A percentile compares a stretch with the other conserved stretches of the same genome.
These are phyloP conservation scores for Drosophila suzukii DNA, from an alignment of 1,140 invertebrate genomes.

Conservation along the genomic window DNA sequence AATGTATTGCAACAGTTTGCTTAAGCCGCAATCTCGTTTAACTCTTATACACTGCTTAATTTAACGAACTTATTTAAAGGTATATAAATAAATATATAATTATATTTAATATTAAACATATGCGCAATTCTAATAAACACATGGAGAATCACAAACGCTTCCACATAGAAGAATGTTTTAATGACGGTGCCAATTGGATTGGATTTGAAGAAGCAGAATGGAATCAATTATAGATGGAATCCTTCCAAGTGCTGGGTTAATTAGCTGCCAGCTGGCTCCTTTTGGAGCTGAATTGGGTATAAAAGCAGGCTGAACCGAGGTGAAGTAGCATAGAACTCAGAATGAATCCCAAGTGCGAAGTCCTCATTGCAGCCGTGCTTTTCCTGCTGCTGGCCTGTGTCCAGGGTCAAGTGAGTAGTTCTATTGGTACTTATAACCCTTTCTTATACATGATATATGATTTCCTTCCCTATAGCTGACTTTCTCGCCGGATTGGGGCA, in stretches of 20 bases:
- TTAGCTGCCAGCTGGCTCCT: constrained; percentile 29
- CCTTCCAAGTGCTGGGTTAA: constrained; percentile 49
- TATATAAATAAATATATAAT: constrained; percentile 57
- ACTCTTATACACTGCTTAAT: constrained; percentile 64
- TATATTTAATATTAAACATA: constrained; percentile 71
- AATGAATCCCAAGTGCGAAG: constrained; percentile 68
- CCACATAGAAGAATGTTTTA: constrained; percentile 52
- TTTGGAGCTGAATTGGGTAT: constrained; percentile 28
- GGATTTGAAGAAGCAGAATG: constrained; percentile 1
- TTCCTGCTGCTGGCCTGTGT: constrained; percentile 67
- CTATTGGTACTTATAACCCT: too few relatives aligned
- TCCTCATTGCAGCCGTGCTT: constrained; percentile 60
- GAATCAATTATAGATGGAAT: constrained; percentile 33
- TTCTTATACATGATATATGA: neutral
- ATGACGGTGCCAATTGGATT: neutral
- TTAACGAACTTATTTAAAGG: constrained; percentile 70
- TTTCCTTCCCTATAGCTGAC: constrained; percentile 57
- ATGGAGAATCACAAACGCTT: constrained; percentile 73
- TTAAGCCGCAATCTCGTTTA: constrained; percentile 61
- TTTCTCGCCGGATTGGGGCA: constrained; percentile 84
- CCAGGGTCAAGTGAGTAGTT: constrained; percentile 65
- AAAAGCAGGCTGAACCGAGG: constrained; percentile 29
- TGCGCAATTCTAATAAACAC: constrained; percentile 79
- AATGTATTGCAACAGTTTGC: constrained; percentile 48
- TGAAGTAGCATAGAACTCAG: constrained; percentile 28